These are phyloP conservation scores for Eumaeus atala DNA, from an alignment of 1,140 invertebrate genomes.

Conservation along the genomic window DNA sequence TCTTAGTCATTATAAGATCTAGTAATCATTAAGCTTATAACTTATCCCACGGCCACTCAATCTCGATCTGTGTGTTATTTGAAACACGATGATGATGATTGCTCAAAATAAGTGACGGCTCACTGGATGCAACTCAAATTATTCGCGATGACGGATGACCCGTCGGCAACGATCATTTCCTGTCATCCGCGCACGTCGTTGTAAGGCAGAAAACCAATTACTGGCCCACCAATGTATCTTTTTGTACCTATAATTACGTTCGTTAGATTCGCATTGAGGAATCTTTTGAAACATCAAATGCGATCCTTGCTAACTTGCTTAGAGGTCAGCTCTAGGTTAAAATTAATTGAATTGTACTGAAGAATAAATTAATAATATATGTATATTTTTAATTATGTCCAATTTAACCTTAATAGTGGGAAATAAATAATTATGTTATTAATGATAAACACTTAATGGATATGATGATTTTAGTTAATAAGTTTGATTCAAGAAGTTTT, in stretches of 20 bases:
- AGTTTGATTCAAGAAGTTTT: too few species aligned
- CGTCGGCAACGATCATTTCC: conserved; percentile 33
- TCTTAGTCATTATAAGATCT: too few species aligned
- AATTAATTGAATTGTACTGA: too few species aligned
- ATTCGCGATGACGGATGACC: conserved; percentile 54
- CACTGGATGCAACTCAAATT: conserved; percentile 39
- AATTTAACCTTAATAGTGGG: too few species aligned
- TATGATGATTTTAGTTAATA: too few species aligned
- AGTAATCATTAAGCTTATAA: conserved; percentile 8
- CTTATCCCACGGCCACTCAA: conserved; percentile 13
- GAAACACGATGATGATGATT: conserved; percentile 44
- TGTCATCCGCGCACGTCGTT: conserved; percentile 29
- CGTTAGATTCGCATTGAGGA: not conserved
- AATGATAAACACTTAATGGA: too few species aligned
- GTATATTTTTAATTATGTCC: too few species aligned
- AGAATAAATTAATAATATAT: too few species aligned
- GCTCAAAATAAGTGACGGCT: conserved; percentile 59
- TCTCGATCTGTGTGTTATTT: conserved; percentile 24
- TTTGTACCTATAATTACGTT: conserved; percentile 3
- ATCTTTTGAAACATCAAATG: too few species aligned
- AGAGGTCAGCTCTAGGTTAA: too few species aligned
- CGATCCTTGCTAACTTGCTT: too few species aligned
- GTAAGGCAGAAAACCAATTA: conserved; percentile 15
- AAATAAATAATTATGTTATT: too few species aligned
- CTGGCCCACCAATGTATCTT: conserved; percentile 10